Evolutionary conservation across 1,140 invertebrate species (phyloP).

Genomic region (Saccostrea glomerata): DNA sequence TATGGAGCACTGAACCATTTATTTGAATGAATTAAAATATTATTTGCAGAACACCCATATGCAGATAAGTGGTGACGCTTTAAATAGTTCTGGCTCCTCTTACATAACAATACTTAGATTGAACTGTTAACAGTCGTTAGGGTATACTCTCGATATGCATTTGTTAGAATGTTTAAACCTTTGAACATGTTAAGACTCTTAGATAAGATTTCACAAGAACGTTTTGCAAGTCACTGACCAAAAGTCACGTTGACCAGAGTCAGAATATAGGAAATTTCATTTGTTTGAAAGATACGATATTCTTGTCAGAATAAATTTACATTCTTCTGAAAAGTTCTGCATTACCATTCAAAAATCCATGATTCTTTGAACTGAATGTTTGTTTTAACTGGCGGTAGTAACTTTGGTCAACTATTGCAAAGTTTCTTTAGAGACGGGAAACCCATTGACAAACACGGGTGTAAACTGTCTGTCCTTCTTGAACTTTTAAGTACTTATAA

Average conservation of each 20-base stretch:
- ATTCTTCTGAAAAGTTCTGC: not conserved
- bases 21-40: not conserved
- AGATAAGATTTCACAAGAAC: constrained; percentile 12
- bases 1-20: not conserved
- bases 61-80: constrained; percentile 15
- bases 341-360: not conserved
- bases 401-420: constrained; percentile 14
- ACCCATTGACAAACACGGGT: constrained; percentile 11
- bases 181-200: not conserved
- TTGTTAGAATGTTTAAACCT: not conserved
- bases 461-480: not conserved
- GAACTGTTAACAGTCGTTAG: constrained; percentile 1
- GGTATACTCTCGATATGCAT: not conserved
- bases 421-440: not conserved
- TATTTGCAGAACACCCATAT: not conserved
- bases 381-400: constrained; percentile 2
- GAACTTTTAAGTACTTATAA: constrained; percentile 20
- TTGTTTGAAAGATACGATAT: not conserved
- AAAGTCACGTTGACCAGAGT: not conserved
- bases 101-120: constrained; percentile 28
- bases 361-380: not conserved
- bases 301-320: not conserved
- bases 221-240: constrained; percentile 22
- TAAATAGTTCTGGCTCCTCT: not conserved
- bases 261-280: not conserved